Evolutionary conservation across 2,113 vertebrate genomes (phyloP).

Genomic region (Gobius niger): DNA sequence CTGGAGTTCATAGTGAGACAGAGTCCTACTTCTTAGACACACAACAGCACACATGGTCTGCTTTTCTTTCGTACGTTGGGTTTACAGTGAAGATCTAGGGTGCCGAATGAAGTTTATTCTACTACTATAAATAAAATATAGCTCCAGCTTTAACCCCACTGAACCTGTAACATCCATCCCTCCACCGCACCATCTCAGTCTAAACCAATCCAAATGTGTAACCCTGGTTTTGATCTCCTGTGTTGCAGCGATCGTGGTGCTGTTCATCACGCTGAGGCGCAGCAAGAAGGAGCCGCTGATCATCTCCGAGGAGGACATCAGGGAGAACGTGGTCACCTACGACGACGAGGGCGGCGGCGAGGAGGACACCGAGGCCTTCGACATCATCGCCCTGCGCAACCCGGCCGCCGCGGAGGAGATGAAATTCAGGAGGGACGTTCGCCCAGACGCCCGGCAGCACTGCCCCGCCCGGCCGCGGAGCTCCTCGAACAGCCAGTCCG

Average conservation of each 20-base stretch:
- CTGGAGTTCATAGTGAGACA: too few relatives aligned
- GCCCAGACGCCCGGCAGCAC: slow-evolving; percentile 78
- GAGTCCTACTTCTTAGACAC: too few relatives aligned
- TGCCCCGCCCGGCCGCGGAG: slow-evolving; percentile 20
- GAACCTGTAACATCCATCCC: too few relatives aligned
- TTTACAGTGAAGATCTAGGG: too few relatives aligned
- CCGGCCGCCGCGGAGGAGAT: slow-evolving; percentile 91
- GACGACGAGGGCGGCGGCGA: slow-evolving; percentile 96
- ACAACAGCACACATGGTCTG: too few relatives aligned
- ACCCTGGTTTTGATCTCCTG: background rate
- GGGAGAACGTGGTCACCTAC: slow-evolving; percentile 97
- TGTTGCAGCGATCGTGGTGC: slow-evolving; percentile 88
- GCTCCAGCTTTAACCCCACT: too few relatives aligned
- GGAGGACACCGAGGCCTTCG: slow-evolving; percentile 96
- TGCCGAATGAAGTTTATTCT: too few relatives aligned
- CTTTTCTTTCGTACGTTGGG: too few relatives aligned
- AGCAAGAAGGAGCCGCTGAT: slow-evolving; percentile 95
- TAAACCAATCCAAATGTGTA: background rate
- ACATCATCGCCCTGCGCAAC: slow-evolving; percentile 92
- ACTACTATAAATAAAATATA: too few relatives aligned
- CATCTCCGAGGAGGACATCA: slow-evolving; percentile 92
- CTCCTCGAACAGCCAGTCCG: slow-evolving; percentile 34
- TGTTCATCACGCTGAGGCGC: slow-evolving; percentile 90
- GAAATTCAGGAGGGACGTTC: slow-evolving; percentile 88
- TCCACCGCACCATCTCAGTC: too few relatives aligned